A percentile compares a stretch with the other conserved stretches of the same genome.
phyloP scores from a whole-genome alignment of 2,888 invertebrate species.

The Folsomia candida region DNA sequence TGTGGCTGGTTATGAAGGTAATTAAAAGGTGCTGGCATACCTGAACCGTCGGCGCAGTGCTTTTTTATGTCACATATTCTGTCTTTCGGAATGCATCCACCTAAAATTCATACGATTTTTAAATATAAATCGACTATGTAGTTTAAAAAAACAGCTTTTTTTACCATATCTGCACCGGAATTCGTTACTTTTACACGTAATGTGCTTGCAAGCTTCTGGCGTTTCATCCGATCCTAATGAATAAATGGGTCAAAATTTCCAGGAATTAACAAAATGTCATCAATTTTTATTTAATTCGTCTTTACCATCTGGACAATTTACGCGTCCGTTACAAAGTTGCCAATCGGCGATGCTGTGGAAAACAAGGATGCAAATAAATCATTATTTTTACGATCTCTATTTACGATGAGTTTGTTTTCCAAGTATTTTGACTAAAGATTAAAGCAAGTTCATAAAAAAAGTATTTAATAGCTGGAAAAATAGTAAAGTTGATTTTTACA shows the following conservation, averaged over 20 bases:
- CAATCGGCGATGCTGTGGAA: constrained; percentile 37
- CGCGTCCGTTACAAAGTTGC: constrained; percentile 39
- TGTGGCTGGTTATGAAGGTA: background rate
- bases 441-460: too few species aligned
- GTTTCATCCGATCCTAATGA: constrained; percentile 44
- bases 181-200: constrained; percentile 39
- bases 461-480: too few species aligned
- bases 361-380: background rate
- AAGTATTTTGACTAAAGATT: too few species aligned
- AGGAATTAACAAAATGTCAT: background rate
- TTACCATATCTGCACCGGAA: constrained; percentile 46
- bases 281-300: too few species aligned
- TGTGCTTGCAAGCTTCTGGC: constrained; percentile 40
- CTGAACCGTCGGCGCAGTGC: constrained; percentile 46
- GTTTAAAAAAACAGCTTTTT: background rate
- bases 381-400: too few species aligned
- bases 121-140: background rate
- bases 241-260: background rate
- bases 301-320: constrained; percentile 39
- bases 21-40: background rate
- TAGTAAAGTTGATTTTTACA: too few species aligned
- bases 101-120: background rate
- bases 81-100: constrained; percentile 30
- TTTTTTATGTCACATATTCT: constrained; percentile 41
- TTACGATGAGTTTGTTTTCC: too few species aligned